Base-by-base conservation (phyloP, 2,888 invertebrate species). In the Lasius platythorax region DNA sequence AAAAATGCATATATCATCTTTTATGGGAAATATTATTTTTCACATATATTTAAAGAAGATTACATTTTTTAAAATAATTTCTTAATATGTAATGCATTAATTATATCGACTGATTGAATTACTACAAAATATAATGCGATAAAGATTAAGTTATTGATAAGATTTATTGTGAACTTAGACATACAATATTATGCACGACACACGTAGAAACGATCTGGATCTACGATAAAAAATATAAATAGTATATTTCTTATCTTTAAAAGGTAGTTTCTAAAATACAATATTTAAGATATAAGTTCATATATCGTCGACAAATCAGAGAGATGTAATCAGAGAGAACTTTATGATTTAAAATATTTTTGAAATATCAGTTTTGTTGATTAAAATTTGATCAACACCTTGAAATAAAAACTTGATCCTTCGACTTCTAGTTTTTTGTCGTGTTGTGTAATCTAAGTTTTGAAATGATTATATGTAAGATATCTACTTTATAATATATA, bases 1-100 rank as follows among this genome's bases (percentile, higher is more conserved):
- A 23, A 0, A 72, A 72, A 81, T 73, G 46, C 18, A 12, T 53
- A 56, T 68, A 56, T 67, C 0, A 40, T 8, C 15, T 70, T 30
- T 67, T 70, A n/a, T 53, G n/a, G 30, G 37, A 18, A 23, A 30
- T 46, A 33, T 1, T n/a, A 1, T 37, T n/a, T 53, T 40, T 78
- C 4, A n/a, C 15, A 12, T 4, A 12, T 28, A 40, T 37, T 5
- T 53, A 4, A 58, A 18, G 28, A 33, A 15, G 37, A 58, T 56
- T 33, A 43, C 4, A 23, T 46, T 37, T 23, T 23, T 66, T 6
- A 2, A 50, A 50, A 23, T 6, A 43, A 23, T 40, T 66, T 37
- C 8, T 33, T 8, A 63, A 33, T 33, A 18, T 30, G 8, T n/a
- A 56, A 56, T 56, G 0, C 4, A 5, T 58, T 58, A 23, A 23